A percentile compares a stretch with the other conserved stretches of the same genome.
Conservation (phyloP, 2,113 vertebrate genomes). For the Gulo gulo region DNA sequence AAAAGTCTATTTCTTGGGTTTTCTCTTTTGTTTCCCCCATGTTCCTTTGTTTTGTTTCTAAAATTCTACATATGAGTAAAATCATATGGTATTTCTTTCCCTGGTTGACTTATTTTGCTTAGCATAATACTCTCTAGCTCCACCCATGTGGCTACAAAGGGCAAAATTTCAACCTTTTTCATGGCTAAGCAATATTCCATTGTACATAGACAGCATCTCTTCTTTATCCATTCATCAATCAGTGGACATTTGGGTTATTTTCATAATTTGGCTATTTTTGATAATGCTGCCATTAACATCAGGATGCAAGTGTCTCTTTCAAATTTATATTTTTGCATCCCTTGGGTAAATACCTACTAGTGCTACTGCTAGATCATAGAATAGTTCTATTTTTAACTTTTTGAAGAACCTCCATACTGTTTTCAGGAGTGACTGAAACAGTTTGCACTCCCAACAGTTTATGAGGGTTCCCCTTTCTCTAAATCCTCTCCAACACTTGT, state of each 20-base stretch:
- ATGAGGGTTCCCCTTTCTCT: background rate
- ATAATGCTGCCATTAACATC: background rate
- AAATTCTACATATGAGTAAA: background rate
- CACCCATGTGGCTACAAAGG: background rate
- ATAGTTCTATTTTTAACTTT: background rate
- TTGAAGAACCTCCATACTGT: background rate
- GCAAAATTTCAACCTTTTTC: background rate
- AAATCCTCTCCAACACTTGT: background rate
- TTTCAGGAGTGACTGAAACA: background rate
- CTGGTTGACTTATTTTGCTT: background rate
- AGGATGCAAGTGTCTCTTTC: background rate
- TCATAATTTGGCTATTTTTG: background rate
- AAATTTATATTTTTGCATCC: background rate
- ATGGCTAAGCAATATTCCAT: background rate
- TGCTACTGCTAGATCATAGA: background rate
- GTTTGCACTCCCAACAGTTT: background rate
- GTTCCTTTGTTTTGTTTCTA: background rate
- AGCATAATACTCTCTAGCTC: background rate
- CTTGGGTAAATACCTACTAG: background rate
- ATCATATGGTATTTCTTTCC: background rate
- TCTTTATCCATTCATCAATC: background rate
- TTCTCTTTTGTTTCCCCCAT: background rate
- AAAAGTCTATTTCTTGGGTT: background rate
- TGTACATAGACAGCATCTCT: background rate
- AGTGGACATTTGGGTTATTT: background rate